Conservation (phyloP, 2,113 vertebrate genomes). For the mouse (Mus musculus) region DNA sequence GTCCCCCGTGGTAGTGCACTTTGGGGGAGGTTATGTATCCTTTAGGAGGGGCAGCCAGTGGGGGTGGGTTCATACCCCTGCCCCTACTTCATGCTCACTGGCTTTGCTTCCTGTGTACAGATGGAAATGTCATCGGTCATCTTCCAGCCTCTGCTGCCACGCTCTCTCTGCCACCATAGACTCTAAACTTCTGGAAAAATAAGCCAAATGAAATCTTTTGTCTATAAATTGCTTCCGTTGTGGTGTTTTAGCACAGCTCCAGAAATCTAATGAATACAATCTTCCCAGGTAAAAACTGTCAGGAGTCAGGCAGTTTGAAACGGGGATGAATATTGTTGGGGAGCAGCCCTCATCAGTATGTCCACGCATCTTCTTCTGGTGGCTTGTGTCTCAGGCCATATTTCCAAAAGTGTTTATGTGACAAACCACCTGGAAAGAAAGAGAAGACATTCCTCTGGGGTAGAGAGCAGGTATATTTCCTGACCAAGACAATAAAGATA, state of each 20-base stretch:
- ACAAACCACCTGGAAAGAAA: background rate
- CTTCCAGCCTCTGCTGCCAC: background rate
- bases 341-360: background rate
- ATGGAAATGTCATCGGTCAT: background rate
- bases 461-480: background rate
- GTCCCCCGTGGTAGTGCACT: background rate
- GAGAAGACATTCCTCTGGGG: background rate
- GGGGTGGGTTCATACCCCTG: background rate
- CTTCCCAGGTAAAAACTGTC: background rate
- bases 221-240: background rate
- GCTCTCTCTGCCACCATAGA: background rate
- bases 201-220: background rate
- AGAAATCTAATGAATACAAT: background rate
- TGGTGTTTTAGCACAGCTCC: background rate
- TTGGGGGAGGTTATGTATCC: background rate
- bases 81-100: background rate
- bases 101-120: background rate
- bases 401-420: background rate
- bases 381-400: background rate
- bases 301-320: background rate
- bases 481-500: background rate
- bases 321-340: background rate
- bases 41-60: background rate
- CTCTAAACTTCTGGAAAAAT: background rate
- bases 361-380: background rate